phyloP scores from a whole-genome alignment of 1,140 invertebrate genomes.

The Zaprionus vittiger region DNA sequence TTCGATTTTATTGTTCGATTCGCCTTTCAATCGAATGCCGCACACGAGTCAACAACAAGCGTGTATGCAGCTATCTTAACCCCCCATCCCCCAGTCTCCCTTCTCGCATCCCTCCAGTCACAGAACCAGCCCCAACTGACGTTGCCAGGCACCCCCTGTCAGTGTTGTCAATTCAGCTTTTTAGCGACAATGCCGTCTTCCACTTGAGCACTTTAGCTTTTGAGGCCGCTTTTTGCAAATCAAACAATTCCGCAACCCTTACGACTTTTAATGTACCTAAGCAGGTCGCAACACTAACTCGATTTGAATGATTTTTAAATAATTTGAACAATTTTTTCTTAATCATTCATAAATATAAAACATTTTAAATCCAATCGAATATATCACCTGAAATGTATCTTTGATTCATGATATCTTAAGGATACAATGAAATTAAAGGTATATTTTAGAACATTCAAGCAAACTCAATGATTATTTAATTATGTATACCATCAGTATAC shows the following conservation, averaged over 20 bases:
- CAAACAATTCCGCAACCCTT: not conserved
- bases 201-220: not conserved
- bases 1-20: slow-evolving; percentile 53
- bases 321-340: no score
- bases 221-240: not conserved
- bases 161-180: not conserved
- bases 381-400: no score
- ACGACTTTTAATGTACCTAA: not conserved
- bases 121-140: not conserved
- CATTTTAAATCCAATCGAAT: no score
- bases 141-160: not conserved
- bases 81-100: not conserved
- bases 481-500: no score
- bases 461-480: no score
- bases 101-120: not conserved
- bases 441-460: no score
- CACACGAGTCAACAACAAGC: slow-evolving; percentile 6
- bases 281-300: no score
- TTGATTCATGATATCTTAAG: no score
- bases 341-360: no score
- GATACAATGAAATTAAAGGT: no score
- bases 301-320: no score
- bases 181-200: not conserved
- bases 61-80: slow-evolving; percentile 12
- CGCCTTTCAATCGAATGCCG: slow-evolving; percentile 46